phyloP scores from a whole-genome alignment of 2,888 invertebrate species.

The Morinoia aosen region DNA sequence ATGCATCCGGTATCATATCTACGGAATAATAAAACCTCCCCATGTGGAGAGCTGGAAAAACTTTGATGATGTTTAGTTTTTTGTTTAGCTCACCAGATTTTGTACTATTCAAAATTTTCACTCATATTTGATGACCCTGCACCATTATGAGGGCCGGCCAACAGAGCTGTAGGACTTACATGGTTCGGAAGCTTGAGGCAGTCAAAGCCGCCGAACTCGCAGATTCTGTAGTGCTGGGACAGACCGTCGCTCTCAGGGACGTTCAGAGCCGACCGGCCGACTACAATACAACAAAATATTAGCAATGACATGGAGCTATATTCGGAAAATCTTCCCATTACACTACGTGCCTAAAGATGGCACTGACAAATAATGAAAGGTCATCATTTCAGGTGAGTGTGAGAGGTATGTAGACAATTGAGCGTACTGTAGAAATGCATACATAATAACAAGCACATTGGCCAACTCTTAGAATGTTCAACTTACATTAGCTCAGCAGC shows the following conservation, averaged over 20 bases:
- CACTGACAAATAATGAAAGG: neutral
- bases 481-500: neutral
- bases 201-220: constrained; percentile 70
- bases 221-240: constrained; percentile 70
- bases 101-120: no score
- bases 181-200: constrained; percentile 68
- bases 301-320: neutral
- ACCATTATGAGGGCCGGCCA: neutral
- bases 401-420: neutral
- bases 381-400: neutral
- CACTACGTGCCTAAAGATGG: neutral
- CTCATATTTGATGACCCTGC: no score
- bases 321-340: neutral
- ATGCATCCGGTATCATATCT: no score
- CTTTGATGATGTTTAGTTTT: no score
- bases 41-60: no score
- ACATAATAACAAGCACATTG: neutral
- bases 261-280: constrained; percentile 57
- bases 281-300: constrained; percentile 56
- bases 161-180: constrained; percentile 48
- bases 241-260: constrained; percentile 68
- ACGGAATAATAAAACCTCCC: no score
- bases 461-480: neutral
- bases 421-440: neutral
- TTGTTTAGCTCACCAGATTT: no score